Evolutionary conservation across 2,888 invertebrate species (phyloP), one percentile per base, ranked within the genome.

Genomic region (Antheraea yamamai): DNA sequence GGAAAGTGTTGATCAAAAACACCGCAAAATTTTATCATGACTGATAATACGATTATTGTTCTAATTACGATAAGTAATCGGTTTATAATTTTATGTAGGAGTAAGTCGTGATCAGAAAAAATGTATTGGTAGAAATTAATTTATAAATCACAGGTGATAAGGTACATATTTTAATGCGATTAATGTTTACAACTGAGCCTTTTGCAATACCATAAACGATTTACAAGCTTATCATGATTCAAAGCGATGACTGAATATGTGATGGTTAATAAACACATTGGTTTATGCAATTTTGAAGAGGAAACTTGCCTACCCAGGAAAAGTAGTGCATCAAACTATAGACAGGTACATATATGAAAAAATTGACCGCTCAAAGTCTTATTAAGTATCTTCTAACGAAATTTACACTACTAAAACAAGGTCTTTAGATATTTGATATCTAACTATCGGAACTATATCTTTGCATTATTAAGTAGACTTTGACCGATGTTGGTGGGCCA

Each of bases 51-150:
- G 39, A 68, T 68, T 58, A 71, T 23, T 72, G 30, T 75, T 30
- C 23, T 72, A 75, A 72, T 75, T 64, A 66, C 39, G 73, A 68
- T 66, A 70, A 70, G 39, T 70, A 39, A 70, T 70, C 70, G n/a
- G n/a, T 70, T 39, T 70, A 70, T 70, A 70, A 70, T 20, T 39
- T n/a, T 39, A 18, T 70, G n/a, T n/a, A 20, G 39, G 10, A 39
- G n/a, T 39, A 70, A 70, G 12, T 70, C 70, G 39, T 35, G 39
- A 39, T 39, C 39, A n/a, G 70, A 70, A 39, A 30, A 70, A 70
- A 66, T 16, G 14, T 26, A 39, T 70, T 30, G 30, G 26, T 66
- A 30, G 16, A 68, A 68, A 39, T 39, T 35, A 70, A 70, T 70
- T 70, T 70, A 70, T 70, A 39, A 70, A 39, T 68, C 68, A 16